Evolutionary conservation across 1,140 invertebrate genomes (phyloP), one percentile per base, ranked within the genome.

Genomic region (Ooceraea biroi): DNA sequence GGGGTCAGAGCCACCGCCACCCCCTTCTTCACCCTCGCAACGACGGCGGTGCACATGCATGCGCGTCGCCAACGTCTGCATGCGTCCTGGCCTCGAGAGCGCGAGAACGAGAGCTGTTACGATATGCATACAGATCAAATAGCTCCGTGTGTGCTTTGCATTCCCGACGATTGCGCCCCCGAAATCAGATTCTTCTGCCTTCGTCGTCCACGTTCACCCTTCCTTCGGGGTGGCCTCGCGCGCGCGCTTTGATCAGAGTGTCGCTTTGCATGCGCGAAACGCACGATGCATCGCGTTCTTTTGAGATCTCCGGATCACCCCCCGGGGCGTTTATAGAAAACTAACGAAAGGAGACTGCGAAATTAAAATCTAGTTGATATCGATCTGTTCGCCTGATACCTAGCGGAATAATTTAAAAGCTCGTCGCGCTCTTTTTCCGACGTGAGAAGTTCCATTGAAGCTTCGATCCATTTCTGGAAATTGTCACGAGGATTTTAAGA

Each of bases 61-160:
- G 27, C 73, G 60, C 84, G 77, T 83, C 74, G 61, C n/a, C n/a
- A 57, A n/a, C 63, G 57, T n/a, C 57, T 74, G 66, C 69, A 86
- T 68, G 60, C 41, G 30, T 46, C 36, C 60, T 36, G 41, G 25
- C n/a, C 57, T n/a, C 25, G 71, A 76, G 50, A 36, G 41, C 36
- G 61, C 57, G 63, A 80, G 66, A 60, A 22, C 65, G 65, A 78
- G 82, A 74, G 55, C 83, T 72, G 68, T 72, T 85, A 82, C 61
- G 74, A 74, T 85, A 85, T 87, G 85, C 85, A 87, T 87, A 86
- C 83, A 86, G 85, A 84, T 86, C 73, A 86, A 86, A 86, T 85
- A 86, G 74, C 73, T 73, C 50, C 68, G 44, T 84, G 85, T 86
- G 73, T 86, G 83, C 65, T 78, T 63, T 85, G 83, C 83, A 83